These are phyloP conservation scores for Platysternon megacephalum DNA, from an alignment of 2,113 vertebrate genomes.

Conservation along the genomic window DNA sequence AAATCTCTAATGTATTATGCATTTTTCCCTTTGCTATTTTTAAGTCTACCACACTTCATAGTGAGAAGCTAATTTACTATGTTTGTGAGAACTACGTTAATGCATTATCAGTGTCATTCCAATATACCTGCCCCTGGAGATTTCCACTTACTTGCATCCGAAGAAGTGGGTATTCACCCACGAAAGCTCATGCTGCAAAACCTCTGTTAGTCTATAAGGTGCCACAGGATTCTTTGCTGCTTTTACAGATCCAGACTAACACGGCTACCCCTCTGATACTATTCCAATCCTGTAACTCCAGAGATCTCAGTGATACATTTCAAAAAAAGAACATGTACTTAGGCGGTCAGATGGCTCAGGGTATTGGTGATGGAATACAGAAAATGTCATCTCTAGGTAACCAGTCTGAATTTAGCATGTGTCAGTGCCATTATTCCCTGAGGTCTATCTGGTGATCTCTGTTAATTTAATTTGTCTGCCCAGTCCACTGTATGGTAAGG, in stretches of 20 bases:
- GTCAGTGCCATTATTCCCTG: not conserved
- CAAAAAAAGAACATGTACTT: not conserved
- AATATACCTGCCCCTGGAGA: no score
- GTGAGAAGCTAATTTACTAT: not conserved
- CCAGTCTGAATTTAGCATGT: no score
- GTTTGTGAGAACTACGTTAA: not conserved
- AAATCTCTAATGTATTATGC: not conserved
- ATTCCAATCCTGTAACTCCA: not conserved
- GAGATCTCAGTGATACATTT: not conserved
- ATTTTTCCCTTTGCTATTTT: not conserved
- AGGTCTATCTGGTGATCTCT: not conserved
- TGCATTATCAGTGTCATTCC: constrained; percentile 4
- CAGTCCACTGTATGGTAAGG: not conserved
- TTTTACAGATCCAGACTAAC: no score
- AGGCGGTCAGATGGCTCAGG: not conserved
- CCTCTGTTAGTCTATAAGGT: no score
- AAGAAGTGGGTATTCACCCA: no score
- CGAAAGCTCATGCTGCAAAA: no score
- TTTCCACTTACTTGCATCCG: no score
- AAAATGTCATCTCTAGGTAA: not conserved
- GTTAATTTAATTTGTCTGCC: not conserved
- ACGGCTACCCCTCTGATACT: no score
- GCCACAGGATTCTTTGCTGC: no score
- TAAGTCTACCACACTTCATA: not conserved
- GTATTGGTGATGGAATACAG: not conserved